Base-by-base conservation (phyloP, 1,140 invertebrate species). In the Ips nitidus region DNA sequence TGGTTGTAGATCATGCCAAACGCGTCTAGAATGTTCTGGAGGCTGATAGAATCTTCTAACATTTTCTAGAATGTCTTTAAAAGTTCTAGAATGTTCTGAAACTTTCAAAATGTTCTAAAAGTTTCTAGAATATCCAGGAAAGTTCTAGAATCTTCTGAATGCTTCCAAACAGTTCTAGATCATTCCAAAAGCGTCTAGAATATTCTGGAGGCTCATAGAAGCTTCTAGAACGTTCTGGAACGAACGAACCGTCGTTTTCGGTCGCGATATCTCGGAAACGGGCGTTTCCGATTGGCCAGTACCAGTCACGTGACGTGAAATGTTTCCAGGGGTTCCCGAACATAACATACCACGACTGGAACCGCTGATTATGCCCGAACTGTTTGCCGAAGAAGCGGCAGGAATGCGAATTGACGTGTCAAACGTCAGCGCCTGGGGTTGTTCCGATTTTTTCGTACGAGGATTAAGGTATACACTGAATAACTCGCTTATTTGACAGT, bases 321-420 rank as follows among this genome's bases (percentile, higher is more conserved):
- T 6, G 37, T 37, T 55, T 55, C 2, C 52, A 66, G 85, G 85
- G 5, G 73, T 86, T 38, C 83, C 86, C 2, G 84, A 88, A 45
- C 83, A 86, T 47, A 84, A 86, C 66, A 83, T 88, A 7, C 87
- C 87, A 0, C 80, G 84, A 1, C 73, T 88, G 55, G 87, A 89
- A 71, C 88, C 88, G 4, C 77, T 90, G 22, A 71, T 84, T 40
- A 81, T 89, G 38, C 83, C 85, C n/a, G 84, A 88, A 73, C 72
- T 89, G 2, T 82, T 83, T 7, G 74, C 83, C 0, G 82, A 88
- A 47, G 75, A 80, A 65, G 75, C 75, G 22, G 81, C 80, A 2
- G 85, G 83, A 0, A 76, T 90, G 8, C 84, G 78, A 71, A 80
- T 89, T 45, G 81, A 78, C 7, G 83, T 83, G 8, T 84, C 78